These are phyloP conservation scores for Gila orcuttii DNA, from an alignment of 2,113 vertebrate species.

Conservation along the genomic window DNA sequence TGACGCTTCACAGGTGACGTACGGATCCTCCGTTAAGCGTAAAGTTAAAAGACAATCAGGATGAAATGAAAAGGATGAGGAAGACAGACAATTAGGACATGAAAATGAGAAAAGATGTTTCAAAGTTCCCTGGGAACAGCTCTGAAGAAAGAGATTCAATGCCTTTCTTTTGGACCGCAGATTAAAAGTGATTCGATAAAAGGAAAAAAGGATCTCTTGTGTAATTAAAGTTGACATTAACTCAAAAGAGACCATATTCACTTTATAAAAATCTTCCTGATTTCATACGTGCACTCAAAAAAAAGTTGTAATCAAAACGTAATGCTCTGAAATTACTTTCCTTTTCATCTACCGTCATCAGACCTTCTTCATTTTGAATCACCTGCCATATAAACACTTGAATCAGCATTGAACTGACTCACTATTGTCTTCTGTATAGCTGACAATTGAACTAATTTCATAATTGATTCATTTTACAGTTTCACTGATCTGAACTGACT, in stretches of 20 bases:
- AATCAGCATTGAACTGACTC: no score
- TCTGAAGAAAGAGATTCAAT: neutral
- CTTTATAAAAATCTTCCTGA: neutral
- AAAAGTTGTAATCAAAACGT: neutral
- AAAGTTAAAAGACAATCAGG: neutral
- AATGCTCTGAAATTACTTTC: neutral
- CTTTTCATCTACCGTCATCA: neutral
- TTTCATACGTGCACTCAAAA: neutral
- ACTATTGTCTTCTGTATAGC: no score
- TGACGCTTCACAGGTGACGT: neutral
- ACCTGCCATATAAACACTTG: no score
- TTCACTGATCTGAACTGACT: no score
- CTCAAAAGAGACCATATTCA: neutral
- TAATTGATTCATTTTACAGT: no score
- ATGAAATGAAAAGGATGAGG: neutral
- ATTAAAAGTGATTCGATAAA: neutral
- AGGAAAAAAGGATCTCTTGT: neutral
- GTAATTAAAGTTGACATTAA: neutral
- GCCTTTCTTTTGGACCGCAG: neutral
- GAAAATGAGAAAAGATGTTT: constrained; percentile 4
- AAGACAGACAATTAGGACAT: neutral
- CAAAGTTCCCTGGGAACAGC: neutral
- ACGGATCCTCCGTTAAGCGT: neutral
- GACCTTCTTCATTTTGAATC: neutral
- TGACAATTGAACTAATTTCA: no score